Base-by-base conservation (phyloP, 2,797 vertebrate species). In the Sebastes ruberrimus region DNA sequence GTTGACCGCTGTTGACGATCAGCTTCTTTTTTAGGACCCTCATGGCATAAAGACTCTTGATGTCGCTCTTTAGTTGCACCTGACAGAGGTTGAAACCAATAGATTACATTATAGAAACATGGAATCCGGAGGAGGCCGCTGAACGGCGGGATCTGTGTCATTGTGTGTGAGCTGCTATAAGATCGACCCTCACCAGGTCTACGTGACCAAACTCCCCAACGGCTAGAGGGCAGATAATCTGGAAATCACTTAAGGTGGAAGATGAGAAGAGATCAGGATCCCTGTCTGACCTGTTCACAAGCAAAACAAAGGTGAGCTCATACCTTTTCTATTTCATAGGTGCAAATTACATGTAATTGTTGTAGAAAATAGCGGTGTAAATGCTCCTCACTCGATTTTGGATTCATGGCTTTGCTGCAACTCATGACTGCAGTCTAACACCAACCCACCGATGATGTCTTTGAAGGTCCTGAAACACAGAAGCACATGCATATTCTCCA, bases 131-230 rank as follows among this genome's bases (percentile, higher is more conserved):
- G 25, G 62, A 81, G 60, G 59, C 70, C 7, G 64, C 49, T 46
- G 59, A 25, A 38, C n/a, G 1, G 42, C 1, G 25, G 61, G 52
- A 46, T 59, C 10, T 16, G 30, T 14, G 66, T 65, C 32, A 60
- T 52, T 18, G 0, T 69, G 74, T 35, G 66, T 52, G 14, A 84
- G 64, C 27, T 38, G 42, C 81, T 69, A 3, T 16, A 32, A 71
- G 74, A 84, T 76, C 75, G 7, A 56, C 42, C 32, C 97, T 95
- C 93, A 99, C 98, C 96, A 99, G 95, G 81, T 99, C 97, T 75
- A 98, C 95, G 94, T 97, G 95, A 87, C 97, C 97, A 35, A 97
- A 98, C 71, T 97, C 97, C 92, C 97, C 97, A 7, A 96, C 95
- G 73, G 97, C 97, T 2, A 99, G 95, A 49, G 96, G 95, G 90